A percentile compares a stretch with the other conserved stretches of the same genome.
These are phyloP conservation scores for Vipera ursinii DNA, from an alignment of 2,797 vertebrate species.

Conservation along the genomic window DNA sequence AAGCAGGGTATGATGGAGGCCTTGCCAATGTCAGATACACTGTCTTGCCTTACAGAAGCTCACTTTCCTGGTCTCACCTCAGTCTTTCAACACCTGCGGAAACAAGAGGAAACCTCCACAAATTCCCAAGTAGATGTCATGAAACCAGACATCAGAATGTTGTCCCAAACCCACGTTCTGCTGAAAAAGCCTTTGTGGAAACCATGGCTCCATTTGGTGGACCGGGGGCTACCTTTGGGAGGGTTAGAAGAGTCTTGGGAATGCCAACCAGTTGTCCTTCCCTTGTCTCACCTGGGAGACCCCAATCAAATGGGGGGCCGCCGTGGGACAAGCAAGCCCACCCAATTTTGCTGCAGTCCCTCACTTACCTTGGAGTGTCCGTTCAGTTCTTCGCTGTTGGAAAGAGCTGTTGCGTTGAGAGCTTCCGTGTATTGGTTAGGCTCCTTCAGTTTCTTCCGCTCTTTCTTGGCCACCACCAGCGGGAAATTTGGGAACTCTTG, in stretches of 20 bases:
- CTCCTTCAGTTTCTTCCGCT: constrained; percentile 80
- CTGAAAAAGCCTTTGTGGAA: background rate
- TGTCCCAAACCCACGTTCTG: background rate
- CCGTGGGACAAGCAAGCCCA: background rate
- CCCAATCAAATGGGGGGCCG: no score
- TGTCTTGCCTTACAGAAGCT: background rate
- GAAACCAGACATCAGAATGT: background rate
- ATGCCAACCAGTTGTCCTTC: background rate
- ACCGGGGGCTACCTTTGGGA: background rate
- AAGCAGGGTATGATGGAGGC: background rate
- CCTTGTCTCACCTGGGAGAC: background rate
- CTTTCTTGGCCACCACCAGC: constrained; percentile 77
- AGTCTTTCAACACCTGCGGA: background rate
- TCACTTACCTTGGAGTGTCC: constrained; percentile 67
- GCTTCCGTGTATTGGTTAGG: constrained; percentile 78
- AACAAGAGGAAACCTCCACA: rapidly evolving
- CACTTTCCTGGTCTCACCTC: background rate
- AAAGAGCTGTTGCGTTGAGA: constrained; percentile 77
- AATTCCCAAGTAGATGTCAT: background rate
- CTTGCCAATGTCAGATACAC: background rate
- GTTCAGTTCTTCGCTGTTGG: constrained; percentile 81
- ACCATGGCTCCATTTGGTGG: no score
- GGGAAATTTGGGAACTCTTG: constrained; percentile 77
- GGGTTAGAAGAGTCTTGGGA: background rate
- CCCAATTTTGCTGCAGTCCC: rapidly evolving